Evolutionary conservation across 35 echinoderm and acorn worm species (phyloP).

Genomic region (Chiridota heheva): DNA sequence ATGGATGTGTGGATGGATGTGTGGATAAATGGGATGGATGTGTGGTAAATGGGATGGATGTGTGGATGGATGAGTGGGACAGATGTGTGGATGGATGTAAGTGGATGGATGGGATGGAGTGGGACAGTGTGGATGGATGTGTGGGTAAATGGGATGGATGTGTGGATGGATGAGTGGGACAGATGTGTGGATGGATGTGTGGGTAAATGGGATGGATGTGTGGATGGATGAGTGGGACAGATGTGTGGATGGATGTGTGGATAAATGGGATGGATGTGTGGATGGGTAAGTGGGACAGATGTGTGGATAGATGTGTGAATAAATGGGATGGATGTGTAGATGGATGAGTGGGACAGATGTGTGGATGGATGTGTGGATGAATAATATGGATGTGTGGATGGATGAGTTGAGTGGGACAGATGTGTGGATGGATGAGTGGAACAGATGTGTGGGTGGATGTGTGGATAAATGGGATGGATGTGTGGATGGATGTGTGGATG

Average conservation of each 20-base stretch:
- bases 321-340: background rate
- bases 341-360: background rate
- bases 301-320: background rate
- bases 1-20: too few relatives aligned
- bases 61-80: too few relatives aligned
- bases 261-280: background rate
- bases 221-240: background rate
- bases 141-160: too few relatives aligned
- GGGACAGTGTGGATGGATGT: too few relatives aligned
- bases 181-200: background rate
- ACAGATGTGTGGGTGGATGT: background rate
- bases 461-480: background rate
- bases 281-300: background rate
- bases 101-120: too few relatives aligned
- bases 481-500: background rate
- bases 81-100: too few relatives aligned
- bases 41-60: too few relatives aligned
- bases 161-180: background rate
- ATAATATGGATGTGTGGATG: background rate
- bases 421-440: too few relatives aligned
- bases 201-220: background rate
- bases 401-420: too few relatives aligned
- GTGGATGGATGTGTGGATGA: background rate
- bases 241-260: background rate
- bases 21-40: too few relatives aligned